These are phyloP conservation scores for Liopterus haemorrhoidalis DNA, from an alignment of 2,888 invertebrate species.

Conservation along the genomic window DNA sequence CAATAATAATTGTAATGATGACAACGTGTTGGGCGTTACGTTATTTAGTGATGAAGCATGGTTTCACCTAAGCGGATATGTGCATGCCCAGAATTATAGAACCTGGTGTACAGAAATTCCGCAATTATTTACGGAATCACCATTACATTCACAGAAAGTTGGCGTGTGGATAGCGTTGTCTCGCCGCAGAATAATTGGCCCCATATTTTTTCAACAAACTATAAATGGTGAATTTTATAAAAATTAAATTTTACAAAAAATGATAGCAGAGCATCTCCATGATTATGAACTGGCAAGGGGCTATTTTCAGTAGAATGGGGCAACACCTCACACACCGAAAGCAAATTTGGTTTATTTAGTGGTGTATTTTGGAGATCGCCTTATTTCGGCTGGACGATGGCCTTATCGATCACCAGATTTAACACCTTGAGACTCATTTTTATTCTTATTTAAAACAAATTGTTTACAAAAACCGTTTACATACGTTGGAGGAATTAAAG, in stretches of 20 bases:
- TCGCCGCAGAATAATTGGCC: conserved; percentile 18
- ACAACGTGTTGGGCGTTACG: conserved; percentile 20
- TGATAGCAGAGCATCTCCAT: conserved; percentile 17
- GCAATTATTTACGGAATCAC: conserved; percentile 15
- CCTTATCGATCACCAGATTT: no score
- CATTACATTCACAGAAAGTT: conserved; percentile 22
- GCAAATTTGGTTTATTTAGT: conserved; percentile 8
- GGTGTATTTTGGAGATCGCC: conserved; percentile 16
- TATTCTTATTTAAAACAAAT: conserved; percentile 5
- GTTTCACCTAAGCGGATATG: conserved; percentile 26
- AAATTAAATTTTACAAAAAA: conserved; percentile 6
- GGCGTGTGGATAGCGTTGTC: conserved; percentile 22
- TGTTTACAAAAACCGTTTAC: background rate
- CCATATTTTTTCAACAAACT: conserved; percentile 21
- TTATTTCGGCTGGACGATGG: conserved; percentile 5
- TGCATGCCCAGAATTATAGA: conserved; percentile 24
- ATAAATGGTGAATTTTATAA: conserved; percentile 15
- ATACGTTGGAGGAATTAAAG: conserved; percentile 1
- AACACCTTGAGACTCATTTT: conserved; percentile 1
- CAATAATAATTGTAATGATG: conserved; percentile 6
- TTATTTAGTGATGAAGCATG: conserved; percentile 28
- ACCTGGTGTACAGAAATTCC: conserved; percentile 25
- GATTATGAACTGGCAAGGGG: conserved; percentile 18
- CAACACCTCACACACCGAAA: conserved; percentile 21
- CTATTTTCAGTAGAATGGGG: conserved; percentile 22